A percentile compares a stretch with the other conserved stretches of the same genome.
These are phyloP conservation scores for Equus przewalskii DNA, from an alignment of 2,113 vertebrate genomes.

Conservation along the genomic window DNA sequence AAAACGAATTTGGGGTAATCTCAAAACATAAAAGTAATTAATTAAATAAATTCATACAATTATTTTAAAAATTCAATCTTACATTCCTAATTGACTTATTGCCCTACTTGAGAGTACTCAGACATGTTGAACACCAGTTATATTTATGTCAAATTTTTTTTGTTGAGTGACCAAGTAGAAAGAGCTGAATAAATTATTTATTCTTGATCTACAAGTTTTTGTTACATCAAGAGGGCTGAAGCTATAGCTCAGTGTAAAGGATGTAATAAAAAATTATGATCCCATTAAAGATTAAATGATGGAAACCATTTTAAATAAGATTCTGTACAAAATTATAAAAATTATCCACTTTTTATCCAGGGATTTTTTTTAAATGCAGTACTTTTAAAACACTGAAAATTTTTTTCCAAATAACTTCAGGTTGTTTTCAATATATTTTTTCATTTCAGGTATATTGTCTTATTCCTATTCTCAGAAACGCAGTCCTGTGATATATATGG, in stretches of 20 bases:
- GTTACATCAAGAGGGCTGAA: neutral
- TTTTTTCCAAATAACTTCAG: neutral
- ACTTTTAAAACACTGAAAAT: neutral
- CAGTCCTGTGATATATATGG: neutral
- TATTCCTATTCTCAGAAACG: neutral
- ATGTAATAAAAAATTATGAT: neutral
- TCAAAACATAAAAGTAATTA: neutral
- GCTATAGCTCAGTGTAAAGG: neutral
- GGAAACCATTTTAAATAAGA: neutral
- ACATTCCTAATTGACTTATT: neutral
- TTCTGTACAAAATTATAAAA: neutral
- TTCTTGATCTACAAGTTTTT: neutral
- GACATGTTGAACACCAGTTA: neutral
- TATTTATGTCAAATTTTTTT: neutral
- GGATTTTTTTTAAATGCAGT: neutral
- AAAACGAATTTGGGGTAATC: neutral
- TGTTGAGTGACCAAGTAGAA: neutral
- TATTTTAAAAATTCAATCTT: neutral
- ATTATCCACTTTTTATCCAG: neutral
- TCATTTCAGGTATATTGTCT: neutral
- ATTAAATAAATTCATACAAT: neutral
- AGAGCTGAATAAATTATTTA: constrained; percentile 24
- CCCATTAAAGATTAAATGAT: neutral
- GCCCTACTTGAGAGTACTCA: neutral
- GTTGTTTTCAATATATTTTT: neutral